These are phyloP conservation scores for Phalacrocorax brasilianus DNA, from an alignment of 2,113 vertebrate genomes.

Conservation along the genomic window DNA sequence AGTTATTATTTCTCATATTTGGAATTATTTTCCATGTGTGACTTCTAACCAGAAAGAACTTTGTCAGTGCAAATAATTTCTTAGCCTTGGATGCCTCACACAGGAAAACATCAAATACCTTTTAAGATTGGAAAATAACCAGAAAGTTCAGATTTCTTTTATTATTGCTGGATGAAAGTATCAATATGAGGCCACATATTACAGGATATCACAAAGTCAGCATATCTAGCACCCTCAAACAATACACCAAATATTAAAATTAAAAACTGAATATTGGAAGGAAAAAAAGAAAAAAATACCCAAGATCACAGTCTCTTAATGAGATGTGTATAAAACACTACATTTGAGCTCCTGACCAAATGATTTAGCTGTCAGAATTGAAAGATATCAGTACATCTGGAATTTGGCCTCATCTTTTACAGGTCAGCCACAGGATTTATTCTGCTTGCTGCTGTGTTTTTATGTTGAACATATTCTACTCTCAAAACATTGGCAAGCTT, in stretches of 20 bases:
- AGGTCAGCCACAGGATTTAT: slow-evolving; percentile 3
- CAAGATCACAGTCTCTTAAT: not conserved
- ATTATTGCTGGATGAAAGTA: not conserved
- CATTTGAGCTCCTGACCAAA: not conserved
- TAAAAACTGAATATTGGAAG: not conserved
- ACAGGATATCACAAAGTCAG: not conserved
- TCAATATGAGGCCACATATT: not conserved
- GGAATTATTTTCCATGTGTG: not conserved
- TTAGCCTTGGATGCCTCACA: not conserved
- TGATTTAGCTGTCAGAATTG: not conserved
- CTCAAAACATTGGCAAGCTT: not conserved
- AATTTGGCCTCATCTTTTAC: not conserved
- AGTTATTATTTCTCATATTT: not conserved
- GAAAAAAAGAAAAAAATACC: not conserved
- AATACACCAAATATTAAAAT: not conserved
- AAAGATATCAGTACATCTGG: not conserved
- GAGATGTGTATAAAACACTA: not conserved
- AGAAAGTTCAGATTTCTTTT: not conserved
- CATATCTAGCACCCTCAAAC: not conserved
- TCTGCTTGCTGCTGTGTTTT: not conserved
- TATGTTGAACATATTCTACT: not conserved
- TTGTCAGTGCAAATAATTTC: not conserved
- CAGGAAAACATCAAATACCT: not conserved
- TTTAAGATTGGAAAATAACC: not conserved
- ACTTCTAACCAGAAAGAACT: not conserved